A percentile compares a stretch with the other conserved stretches of the same genome.
Conservation (phyloP, 2,888 invertebrate genomes). For the Molanna angustata region DNA sequence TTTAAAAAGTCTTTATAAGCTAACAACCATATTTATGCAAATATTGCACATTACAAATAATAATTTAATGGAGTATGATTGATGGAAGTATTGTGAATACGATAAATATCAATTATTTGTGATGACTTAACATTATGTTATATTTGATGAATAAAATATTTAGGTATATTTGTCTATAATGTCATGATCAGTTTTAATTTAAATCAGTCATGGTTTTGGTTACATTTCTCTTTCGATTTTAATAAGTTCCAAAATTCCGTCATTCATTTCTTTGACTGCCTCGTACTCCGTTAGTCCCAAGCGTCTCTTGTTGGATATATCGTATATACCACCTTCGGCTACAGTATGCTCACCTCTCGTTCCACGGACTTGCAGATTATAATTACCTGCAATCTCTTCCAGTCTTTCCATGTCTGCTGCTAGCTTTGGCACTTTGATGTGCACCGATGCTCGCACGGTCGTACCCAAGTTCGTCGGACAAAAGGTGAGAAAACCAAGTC, state of each 20-base stretch:
- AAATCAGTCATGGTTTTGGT: too few species aligned
- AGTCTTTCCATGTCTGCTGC: constrained; percentile 86
- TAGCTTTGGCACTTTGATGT: constrained; percentile 95
- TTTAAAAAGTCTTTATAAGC: too few species aligned
- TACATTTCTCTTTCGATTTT: constrained; percentile 90
- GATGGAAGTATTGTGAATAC: too few species aligned
- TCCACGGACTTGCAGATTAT: constrained; percentile 88
- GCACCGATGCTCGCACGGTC: constrained; percentile 95
- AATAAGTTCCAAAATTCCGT: constrained; percentile 93
- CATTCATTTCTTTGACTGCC: constrained; percentile 96
- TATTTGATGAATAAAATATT: too few species aligned
- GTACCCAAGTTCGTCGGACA: constrained; percentile 99
- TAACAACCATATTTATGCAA: too few species aligned
- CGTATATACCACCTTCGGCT: constrained; percentile 93
- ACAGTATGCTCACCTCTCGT: constrained; percentile 96
- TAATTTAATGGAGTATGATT: too few species aligned
- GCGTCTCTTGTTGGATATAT: constrained; percentile 96
- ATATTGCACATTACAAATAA: too few species aligned
- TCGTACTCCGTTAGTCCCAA: constrained; percentile 96
- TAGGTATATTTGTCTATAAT: too few species aligned
- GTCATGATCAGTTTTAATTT: too few species aligned
- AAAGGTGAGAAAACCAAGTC: constrained; percentile 97
- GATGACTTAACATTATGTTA: too few species aligned
- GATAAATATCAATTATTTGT: too few species aligned
- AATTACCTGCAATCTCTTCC: constrained; percentile 86